A percentile compares a stretch with the other conserved stretches of the same genome.
phyloP scores from a whole-genome alignment of 1,140 invertebrate genomes.

The Leucophenga varia region DNA sequence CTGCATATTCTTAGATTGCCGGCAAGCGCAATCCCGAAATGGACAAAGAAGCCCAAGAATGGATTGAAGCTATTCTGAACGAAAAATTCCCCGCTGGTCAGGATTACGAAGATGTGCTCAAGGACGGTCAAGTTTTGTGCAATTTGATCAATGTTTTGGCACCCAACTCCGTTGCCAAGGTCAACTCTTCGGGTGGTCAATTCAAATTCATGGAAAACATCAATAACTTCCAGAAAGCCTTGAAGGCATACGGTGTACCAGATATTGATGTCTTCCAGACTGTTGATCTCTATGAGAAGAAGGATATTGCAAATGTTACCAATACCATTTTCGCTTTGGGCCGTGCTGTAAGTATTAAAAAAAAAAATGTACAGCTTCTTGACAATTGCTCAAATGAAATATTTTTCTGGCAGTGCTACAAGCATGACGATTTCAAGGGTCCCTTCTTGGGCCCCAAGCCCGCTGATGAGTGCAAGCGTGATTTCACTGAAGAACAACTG shows the following conservation, averaged over 20 bases:
- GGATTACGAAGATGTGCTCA: slow-evolving; percentile 77
- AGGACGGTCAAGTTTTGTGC: slow-evolving; percentile 87
- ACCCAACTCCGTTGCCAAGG: slow-evolving; percentile 79
- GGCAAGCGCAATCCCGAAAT: slow-evolving; percentile 85
- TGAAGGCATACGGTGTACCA: slow-evolving; percentile 84
- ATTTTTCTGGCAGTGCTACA: slow-evolving; percentile 71
- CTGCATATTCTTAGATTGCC: slow-evolving; percentile 67
- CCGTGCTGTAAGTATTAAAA: slow-evolving; percentile 71
- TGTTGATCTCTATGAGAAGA: slow-evolving; percentile 91
- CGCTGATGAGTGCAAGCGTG: slow-evolving; percentile 85
- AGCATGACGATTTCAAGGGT: slow-evolving; percentile 85
- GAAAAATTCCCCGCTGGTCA: slow-evolving; percentile 79
- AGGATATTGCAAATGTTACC: slow-evolving; percentile 91
- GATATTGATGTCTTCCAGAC: slow-evolving; percentile 96
- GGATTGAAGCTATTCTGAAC: slow-evolving; percentile 86
- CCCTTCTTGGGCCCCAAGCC: slow-evolving; percentile 88
- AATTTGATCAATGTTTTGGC: slow-evolving; percentile 86
- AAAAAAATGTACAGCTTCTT: background rate
- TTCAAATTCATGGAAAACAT: slow-evolving; percentile 98
- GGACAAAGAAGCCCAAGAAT: slow-evolving; percentile 86
- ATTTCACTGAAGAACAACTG: slow-evolving; percentile 90
- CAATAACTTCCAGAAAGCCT: slow-evolving; percentile 88
- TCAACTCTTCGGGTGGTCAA: slow-evolving; percentile 84
- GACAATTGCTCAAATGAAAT: background rate
- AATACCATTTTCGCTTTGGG: slow-evolving; percentile 91